Evolutionary conservation across 2,113 vertebrate genomes (phyloP).

Genomic region (Leptobrachium ailaonicum): DNA sequence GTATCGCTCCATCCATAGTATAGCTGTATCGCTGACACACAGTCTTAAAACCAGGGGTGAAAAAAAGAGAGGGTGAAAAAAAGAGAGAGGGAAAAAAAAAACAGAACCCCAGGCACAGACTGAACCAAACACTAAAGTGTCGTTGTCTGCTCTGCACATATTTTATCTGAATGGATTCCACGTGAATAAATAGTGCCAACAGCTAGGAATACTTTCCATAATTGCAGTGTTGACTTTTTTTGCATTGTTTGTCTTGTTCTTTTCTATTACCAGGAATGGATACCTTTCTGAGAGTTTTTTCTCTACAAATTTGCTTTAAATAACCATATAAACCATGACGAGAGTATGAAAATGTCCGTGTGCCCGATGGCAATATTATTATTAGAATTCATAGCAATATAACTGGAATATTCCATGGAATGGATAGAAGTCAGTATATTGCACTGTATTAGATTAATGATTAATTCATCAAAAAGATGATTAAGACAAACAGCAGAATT

Average conservation of each 20-base stretch:
- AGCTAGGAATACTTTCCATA: constrained; percentile 16
- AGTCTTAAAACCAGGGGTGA: background rate
- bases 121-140: constrained; percentile 23
- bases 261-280: background rate
- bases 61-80: background rate
- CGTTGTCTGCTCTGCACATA: constrained; percentile 37
- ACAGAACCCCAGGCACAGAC: constrained; percentile 16
- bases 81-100: constrained; percentile 10
- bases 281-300: too few relatives aligned
- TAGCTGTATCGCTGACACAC: constrained; percentile 30
- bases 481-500: too few relatives aligned
- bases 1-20: constrained; percentile 3
- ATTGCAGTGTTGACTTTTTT: background rate
- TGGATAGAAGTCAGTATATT: too few relatives aligned
- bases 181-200: constrained; percentile 22
- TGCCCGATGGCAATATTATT: too few relatives aligned
- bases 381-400: background rate
- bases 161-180: constrained; percentile 26
- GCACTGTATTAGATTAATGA: too few relatives aligned
- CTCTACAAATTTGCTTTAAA: background rate
- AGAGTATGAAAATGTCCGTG: background rate
- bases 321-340: background rate
- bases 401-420: background rate
- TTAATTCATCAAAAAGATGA: too few relatives aligned
- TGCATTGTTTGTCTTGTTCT: background rate